Conservation (phyloP, 2,113 vertebrate species). For the Empidonax alnorum region DNA sequence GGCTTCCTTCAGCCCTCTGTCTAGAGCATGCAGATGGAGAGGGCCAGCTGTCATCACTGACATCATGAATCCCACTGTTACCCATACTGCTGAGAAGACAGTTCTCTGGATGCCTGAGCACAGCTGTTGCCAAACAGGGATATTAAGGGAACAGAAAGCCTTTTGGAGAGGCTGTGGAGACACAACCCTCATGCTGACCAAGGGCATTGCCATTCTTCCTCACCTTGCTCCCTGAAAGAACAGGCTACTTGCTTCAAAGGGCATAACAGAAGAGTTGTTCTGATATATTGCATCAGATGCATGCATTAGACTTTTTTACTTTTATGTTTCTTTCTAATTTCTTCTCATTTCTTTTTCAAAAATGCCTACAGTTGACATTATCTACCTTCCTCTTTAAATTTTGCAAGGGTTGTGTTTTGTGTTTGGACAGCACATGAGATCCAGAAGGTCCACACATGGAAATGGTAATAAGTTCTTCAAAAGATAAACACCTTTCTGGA, state of each 20-base stretch:
- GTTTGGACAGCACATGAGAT: neutral
- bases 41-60: neutral
- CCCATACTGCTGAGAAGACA: neutral
- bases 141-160: neutral
- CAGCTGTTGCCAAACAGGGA: neutral
- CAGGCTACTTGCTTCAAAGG: neutral
- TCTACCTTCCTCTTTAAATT: neutral
- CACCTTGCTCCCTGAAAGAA: neutral
- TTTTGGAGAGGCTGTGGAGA: neutral
- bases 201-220: neutral
- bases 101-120: neutral
- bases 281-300: neutral
- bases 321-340: neutral
- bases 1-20: neutral
- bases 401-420: neutral
- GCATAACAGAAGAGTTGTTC: neutral
- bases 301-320: neutral
- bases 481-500: neutral
- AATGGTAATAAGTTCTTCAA: neutral
- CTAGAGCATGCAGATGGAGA: neutral
- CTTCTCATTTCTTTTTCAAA: neutral
- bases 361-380: neutral
- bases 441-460: neutral
- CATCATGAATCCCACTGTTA: neutral
- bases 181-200: neutral